These are phyloP conservation scores for Caenorhabditis elegans DNA, from an alignment of 1,140 invertebrate genomes.

Conservation along the genomic window DNA sequence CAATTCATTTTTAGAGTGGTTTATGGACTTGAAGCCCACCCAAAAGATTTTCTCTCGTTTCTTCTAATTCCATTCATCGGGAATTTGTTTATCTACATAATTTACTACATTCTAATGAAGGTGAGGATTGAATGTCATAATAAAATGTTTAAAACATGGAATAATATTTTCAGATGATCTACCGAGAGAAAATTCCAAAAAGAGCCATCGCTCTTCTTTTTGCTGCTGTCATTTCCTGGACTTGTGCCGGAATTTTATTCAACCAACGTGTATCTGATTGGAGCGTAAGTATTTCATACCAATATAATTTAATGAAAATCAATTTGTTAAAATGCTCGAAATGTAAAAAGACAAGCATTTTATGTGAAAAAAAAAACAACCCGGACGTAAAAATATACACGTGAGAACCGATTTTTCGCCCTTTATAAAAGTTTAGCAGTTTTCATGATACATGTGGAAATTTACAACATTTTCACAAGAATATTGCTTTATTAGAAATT, in stretches of 20 bases:
- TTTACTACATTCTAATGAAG: constrained; percentile 86
- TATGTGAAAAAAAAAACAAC: no score
- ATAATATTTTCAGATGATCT: constrained; percentile 71
- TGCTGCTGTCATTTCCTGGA: constrained; percentile 74
- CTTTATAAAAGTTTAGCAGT: no score
- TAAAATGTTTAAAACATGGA: constrained; percentile 37
- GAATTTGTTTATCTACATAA: constrained; percentile 80
- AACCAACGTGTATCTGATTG: constrained; percentile 78
- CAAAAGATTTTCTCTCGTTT: constrained; percentile 80
- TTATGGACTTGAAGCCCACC: constrained; percentile 73
- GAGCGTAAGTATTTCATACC: constrained; percentile 70
- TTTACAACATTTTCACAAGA: no score
- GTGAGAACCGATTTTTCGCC: no score
- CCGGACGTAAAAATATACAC: no score
- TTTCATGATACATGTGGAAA: no score
- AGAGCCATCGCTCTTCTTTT: constrained; percentile 74
- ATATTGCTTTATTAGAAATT: no score
- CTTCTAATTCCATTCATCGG: constrained; percentile 80
- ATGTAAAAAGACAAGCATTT: no score
- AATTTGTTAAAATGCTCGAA: no score
- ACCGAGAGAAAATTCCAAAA: constrained; percentile 74
- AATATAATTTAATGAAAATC: no score
- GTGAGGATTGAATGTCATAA: constrained; percentile 68
- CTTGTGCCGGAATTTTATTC: constrained; percentile 76
- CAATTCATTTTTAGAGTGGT: constrained; percentile 69